Base-by-base conservation (phyloP, 2,888 invertebrate species). In the Troglohyphantes excavatus region DNA sequence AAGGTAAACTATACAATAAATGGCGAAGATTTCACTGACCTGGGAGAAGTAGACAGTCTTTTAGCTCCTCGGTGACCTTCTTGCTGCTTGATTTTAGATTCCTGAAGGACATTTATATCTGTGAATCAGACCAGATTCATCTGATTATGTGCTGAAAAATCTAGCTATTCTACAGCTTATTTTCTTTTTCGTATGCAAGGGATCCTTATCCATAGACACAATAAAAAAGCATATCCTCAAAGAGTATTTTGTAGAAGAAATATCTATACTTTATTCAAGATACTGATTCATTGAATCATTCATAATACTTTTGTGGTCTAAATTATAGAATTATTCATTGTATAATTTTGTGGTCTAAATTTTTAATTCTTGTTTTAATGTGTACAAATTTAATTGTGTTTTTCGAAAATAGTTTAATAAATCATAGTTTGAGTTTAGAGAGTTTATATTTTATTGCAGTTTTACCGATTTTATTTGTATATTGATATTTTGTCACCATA, bases 31-130 rank as follows among this genome's bases (percentile, higher is more conserved):
- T 85, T 86, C 46, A 84, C 90, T 46, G 91, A 91, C 43, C 63
- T 81, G 46, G 91, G 90, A 59, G 91, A 91, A 91, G 81, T 91
- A 9, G 91, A 91, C 63, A 90, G 67, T 72, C 76, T 91, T 6
- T 78, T 91, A 33, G 84, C 78, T 13, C 61, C 87, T 63, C 75
- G 90, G 90, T 90, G 85, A 90, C 90, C 65, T 67, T 43, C 19
- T 21, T 23, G 13, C 26, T 17, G 46, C 26, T n/a, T 21, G 19
- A 26, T 67, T 65, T 79, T 67, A 65, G 39, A 33, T 29, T 53
- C 6, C 29, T n/a, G 46, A 73, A 63, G 13, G 19, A 65, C 73
- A 46, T 70, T 61, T 82, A 61, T 73, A 39, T 11, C 13, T 61
- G 61, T n/a, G 23, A 72, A 82, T 67, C 43, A 33, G 21, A 65